Conservation (phyloP, 2,888 invertebrate species). For the Drosophila setosimentum region DNA sequence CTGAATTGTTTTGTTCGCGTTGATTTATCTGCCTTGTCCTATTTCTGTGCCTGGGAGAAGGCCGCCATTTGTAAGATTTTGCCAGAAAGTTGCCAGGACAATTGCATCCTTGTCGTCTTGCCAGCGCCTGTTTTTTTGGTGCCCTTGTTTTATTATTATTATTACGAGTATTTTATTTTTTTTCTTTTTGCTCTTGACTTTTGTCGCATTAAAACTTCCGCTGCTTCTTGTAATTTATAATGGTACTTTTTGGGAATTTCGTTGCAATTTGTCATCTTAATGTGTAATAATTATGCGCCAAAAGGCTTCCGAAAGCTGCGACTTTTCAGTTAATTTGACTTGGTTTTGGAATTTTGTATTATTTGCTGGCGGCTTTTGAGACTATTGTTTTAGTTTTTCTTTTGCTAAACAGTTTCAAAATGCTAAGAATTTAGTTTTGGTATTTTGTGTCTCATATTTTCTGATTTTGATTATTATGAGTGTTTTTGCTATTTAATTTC, state of each 20-base stretch:
- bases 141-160: conserved; percentile 45
- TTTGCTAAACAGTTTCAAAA: conserved; percentile 23
- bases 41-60: conserved; percentile 63
- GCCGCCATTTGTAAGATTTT: conserved; percentile 80
- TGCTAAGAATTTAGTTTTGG: conserved; percentile 21
- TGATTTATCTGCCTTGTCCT: conserved; percentile 74
- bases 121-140: conserved; percentile 50
- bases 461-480: conserved; percentile 7
- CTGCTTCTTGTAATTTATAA: conserved; percentile 77
- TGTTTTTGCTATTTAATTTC: conserved; percentile 7
- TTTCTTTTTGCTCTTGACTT: conserved; percentile 64
- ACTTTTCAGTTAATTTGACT: conserved; percentile 45
- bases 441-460: conserved; percentile 15
- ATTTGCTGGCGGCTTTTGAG: not conserved
- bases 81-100: conserved; percentile 71
- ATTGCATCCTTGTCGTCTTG: conserved; percentile 66
- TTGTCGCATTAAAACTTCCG: conserved; percentile 81
- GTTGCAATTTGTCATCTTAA: conserved; percentile 76
- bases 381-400: not conserved
- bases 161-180: conserved; percentile 30
- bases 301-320: conserved; percentile 56
- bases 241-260: conserved; percentile 67
- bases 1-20: conserved; percentile 59
- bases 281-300: conserved; percentile 75
- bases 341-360: conserved; percentile 19